Evolutionary conservation across 2,797 vertebrate species (phyloP), one percentile per base, ranked within the genome.

Genomic region (Sebastes kiyomatsui): DNA sequence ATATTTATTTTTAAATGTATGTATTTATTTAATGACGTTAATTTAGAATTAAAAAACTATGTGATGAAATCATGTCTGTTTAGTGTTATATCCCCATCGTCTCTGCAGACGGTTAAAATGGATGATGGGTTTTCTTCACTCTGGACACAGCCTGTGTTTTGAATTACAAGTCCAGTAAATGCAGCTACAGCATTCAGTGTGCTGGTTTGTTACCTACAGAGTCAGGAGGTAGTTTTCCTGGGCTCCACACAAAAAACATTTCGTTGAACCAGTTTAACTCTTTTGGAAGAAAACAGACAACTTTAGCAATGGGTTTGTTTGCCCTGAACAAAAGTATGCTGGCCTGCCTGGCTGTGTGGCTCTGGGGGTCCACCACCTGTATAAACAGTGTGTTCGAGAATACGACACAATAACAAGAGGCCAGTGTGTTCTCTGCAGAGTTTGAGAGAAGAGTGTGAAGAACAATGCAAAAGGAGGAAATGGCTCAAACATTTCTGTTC

Each of bases 321-420:
- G 70, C 33, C 77, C 32, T 67, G 66, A 75, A 71, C 22, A 32
- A 72, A 87, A 81, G 35, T 75, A 20, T 72, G 72, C 75, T 81
- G 78, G 11, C 59, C 25, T 59, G 61, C 25, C 30, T 64, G 25
- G 3, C 64, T 67, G 59, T 67, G 67, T 14, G 60, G 52, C 67
- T 62, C 71, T 42, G 69, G 83, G 90, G 80, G 82, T 81, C 79
- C 75, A 83, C 27, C 92, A 92, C 79, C 89, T 93, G 91, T 55
- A 66, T 70, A 89, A 92, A 92, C 87, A 93, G 8, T 46, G 69
- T 61, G 28, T 6, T 28, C 52, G 66, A 85, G 77, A 87, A 89
- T 71, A 76, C 55, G 72, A 85, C 73, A 61, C 84, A 71, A 52
- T 22, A 61, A 81, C 30, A 76, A 20, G 33, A 80, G 67, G 56